Conservation (phyloP, 2,888 invertebrate genomes). For the Lysandra bellargus region DNA sequence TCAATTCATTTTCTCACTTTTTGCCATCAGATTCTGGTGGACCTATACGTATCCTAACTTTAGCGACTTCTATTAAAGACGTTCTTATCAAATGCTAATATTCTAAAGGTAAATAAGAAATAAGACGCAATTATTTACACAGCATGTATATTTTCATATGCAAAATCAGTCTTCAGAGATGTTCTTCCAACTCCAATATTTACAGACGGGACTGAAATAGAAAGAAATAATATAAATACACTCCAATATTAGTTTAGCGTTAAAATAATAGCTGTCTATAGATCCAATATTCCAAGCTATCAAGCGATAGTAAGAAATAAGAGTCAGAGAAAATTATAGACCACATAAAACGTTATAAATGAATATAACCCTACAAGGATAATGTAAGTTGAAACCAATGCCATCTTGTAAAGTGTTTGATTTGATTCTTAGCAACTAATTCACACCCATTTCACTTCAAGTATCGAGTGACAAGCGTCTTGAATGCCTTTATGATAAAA, state of each 20-base stretch:
- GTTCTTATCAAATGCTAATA: not conserved
- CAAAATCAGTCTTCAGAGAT: not conserved
- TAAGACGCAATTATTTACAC: not conserved
- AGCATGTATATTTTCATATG: slow-evolving; percentile 1
- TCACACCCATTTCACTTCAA: too few relatives aligned
- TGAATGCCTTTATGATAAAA: too few relatives aligned
- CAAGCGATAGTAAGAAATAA: not conserved
- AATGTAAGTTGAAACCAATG: too few relatives aligned
- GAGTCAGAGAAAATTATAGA: not conserved
- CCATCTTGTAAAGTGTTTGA: too few relatives aligned
- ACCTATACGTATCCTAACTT: too few relatives aligned
- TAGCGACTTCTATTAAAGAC: not conserved
- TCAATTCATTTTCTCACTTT: too few relatives aligned
- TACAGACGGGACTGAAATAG: slow-evolving; percentile 65
- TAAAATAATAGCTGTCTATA: not conserved
- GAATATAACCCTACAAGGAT: too few relatives aligned
- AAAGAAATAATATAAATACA: slow-evolving; percentile 33
- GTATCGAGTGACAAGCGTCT: too few relatives aligned
- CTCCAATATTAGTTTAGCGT: not conserved
- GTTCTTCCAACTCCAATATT: slow-evolving; percentile 36
- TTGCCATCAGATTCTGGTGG: too few relatives aligned
- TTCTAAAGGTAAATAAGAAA: not conserved
- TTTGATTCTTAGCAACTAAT: too few relatives aligned
- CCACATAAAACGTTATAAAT: too few relatives aligned
- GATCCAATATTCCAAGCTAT: not conserved